phyloP scores from a whole-genome alignment of 2,888 invertebrate genomes.

The Mimumesa dahlbomi region DNA sequence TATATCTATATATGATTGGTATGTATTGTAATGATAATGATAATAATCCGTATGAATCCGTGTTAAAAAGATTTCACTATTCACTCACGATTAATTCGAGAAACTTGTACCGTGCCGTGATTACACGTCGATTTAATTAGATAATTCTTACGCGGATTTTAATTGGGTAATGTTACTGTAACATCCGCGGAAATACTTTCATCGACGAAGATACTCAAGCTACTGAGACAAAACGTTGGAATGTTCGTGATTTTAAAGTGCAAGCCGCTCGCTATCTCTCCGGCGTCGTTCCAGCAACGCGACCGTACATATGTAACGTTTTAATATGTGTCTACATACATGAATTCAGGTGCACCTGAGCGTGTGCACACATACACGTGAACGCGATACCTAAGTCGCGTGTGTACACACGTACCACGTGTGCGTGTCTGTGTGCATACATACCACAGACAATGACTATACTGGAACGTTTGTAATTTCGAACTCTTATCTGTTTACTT shows the following conservation, averaged over 20 bases:
- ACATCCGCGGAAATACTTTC: neutral
- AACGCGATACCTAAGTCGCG: no score
- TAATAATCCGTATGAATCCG: no score
- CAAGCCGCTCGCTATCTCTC: conserved; percentile 60
- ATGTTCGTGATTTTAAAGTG: conserved; percentile 59
- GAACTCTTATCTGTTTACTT: conserved; percentile 62
- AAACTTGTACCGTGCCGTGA: no score
- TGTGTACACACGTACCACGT: no score
- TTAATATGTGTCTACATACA: conserved; percentile 26
- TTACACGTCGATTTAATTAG: no score
- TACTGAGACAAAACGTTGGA: conserved; percentile 28
- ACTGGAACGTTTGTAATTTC: conserved; percentile 50
- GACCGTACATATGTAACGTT: conserved; percentile 21
- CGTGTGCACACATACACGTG: conserved; percentile 15
- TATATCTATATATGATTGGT: no score
- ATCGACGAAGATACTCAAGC: conserved; percentile 12
- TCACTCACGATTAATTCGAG: no score
- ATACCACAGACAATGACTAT: conserved; percentile 35
- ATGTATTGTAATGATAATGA: no score
- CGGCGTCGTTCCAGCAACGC: conserved; percentile 31
- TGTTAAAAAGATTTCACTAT: no score
- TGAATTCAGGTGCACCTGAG: conserved; percentile 36
- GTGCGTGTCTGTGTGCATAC: no score
- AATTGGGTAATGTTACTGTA: no score
- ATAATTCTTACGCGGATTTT: no score